Evolutionary conservation across 1,140 invertebrate genomes (phyloP).

Genomic region (Vanessa tameamea): DNA sequence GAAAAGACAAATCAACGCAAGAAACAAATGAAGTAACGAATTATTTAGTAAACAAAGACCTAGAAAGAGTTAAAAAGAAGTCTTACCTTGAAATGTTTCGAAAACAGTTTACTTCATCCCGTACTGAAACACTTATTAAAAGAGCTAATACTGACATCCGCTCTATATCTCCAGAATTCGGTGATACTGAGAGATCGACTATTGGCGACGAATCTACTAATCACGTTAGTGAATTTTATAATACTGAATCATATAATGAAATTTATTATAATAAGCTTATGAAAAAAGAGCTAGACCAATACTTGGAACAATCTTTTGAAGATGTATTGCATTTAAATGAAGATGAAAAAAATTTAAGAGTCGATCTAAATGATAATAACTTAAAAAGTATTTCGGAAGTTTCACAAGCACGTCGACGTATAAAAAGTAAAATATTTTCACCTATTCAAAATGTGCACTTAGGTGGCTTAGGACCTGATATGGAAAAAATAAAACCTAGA

Average conservation of each 20-base stretch:
- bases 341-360: constrained; percentile 46
- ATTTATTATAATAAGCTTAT: constrained; percentile 70
- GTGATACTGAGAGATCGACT: constrained; percentile 69
- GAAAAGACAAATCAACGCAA: constrained; percentile 41
- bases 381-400: constrained; percentile 69
- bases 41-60: constrained; percentile 66
- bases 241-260: constrained; percentile 73
- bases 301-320: constrained; percentile 59
- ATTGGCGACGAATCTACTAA: constrained; percentile 48
- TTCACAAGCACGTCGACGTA: constrained; percentile 50
- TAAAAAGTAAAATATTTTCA: constrained; percentile 50
- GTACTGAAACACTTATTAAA: constrained; percentile 29
- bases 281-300: constrained; percentile 52
- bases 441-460: constrained; percentile 59
- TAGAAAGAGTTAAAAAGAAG: constrained; percentile 42
- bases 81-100: constrained; percentile 71
- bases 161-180: constrained; percentile 68
- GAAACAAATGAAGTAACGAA: constrained; percentile 48
- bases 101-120: constrained; percentile 51
- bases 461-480: constrained; percentile 71
- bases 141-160: constrained; percentile 53
- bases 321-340: constrained; percentile 51
- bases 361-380: constrained; percentile 50
- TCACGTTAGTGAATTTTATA: constrained; percentile 57
- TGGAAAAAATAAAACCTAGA: constrained; percentile 70